Percentiles rank a stretch among this genome's conserved stretches.
phyloP scores from a whole-genome alignment of 2,113 vertebrate genomes.

The Romanogobio albipinnatus region DNA sequence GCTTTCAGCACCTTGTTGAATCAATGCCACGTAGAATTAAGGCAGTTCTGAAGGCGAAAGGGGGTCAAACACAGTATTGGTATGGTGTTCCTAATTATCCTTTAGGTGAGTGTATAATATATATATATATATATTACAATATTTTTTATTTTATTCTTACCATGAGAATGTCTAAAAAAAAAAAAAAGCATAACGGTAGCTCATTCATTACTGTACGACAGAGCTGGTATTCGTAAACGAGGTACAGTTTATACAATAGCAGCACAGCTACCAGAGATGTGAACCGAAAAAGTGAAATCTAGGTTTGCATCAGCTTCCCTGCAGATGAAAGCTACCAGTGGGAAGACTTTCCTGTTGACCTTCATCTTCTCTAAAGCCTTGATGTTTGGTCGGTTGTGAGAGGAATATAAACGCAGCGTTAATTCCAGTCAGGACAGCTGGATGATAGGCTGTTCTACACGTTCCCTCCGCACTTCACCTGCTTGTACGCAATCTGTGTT shows the following conservation, averaged over 20 bases:
- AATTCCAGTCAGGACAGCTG: constrained; percentile 10
- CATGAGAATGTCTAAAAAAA: too few species aligned
- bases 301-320: constrained; percentile 35
- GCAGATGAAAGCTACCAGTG: constrained; percentile 50
- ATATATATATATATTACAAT: too few species aligned
- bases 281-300: constrained; percentile 21
- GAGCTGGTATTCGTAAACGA: background rate
- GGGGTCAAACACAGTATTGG: too few species aligned
- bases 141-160: too few species aligned
- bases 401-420: constrained; percentile 30
- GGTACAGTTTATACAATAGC: background rate
- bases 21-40: too few species aligned
- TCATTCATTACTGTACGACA: constrained; percentile 1
- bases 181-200: too few species aligned
- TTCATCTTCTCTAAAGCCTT: constrained; percentile 35
- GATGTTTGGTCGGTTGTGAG: constrained; percentile 35
- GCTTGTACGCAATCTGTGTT: constrained; percentile 27
- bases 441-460: background rate
- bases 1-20: too few species aligned
- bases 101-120: too few species aligned
- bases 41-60: too few species aligned
- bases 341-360: constrained; percentile 52
- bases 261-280: background rate
- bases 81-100: too few species aligned
- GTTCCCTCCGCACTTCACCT: background rate